Percentiles rank a stretch among this genome's conserved stretches.
phyloP scores from a whole-genome alignment of 1,140 invertebrate species.

The Caenorhabditis briggsae region DNA sequence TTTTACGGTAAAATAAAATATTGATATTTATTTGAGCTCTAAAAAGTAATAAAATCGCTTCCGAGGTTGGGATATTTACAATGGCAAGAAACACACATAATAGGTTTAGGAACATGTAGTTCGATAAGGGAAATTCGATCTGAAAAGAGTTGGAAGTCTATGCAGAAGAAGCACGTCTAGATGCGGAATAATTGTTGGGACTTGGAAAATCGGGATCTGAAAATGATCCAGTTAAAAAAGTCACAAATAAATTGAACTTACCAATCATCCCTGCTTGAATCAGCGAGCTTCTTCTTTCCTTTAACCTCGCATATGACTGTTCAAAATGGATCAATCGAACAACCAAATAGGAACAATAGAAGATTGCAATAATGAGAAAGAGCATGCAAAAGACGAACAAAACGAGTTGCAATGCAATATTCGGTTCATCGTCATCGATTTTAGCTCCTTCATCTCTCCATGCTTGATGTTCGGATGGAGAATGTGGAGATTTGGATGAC shows the following conservation, averaged over 20 bases:
- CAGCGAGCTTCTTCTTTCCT: conserved; percentile 41
- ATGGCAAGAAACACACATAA: too few relatives aligned
- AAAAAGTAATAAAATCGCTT: too few relatives aligned
- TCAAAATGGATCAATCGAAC: conserved; percentile 51
- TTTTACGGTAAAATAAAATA: too few relatives aligned
- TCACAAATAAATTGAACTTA: conserved; percentile 6
- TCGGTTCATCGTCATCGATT: background rate
- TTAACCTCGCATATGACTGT: conserved; percentile 43
- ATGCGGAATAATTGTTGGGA: conserved; percentile 20
- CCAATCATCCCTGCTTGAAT: conserved; percentile 59
- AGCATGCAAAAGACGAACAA: conserved; percentile 59
- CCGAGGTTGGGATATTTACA: too few relatives aligned
- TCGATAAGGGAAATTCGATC: background rate
- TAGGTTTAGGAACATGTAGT: background rate
- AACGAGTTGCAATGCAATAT: conserved; percentile 52
- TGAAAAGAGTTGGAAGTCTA: background rate
- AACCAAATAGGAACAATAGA: conserved; percentile 56
- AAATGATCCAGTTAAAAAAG: background rate
- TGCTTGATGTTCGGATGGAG: background rate
- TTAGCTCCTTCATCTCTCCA: background rate
- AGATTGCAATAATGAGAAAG: conserved; percentile 50
- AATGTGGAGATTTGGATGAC: background rate
- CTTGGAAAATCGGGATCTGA: conserved; percentile 53
- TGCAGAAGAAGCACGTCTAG: conserved; percentile 18
- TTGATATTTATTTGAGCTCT: too few relatives aligned